These are phyloP conservation scores for Myxocyprinus asiaticus DNA, from an alignment of 2,113 vertebrate genomes.

Conservation along the genomic window DNA sequence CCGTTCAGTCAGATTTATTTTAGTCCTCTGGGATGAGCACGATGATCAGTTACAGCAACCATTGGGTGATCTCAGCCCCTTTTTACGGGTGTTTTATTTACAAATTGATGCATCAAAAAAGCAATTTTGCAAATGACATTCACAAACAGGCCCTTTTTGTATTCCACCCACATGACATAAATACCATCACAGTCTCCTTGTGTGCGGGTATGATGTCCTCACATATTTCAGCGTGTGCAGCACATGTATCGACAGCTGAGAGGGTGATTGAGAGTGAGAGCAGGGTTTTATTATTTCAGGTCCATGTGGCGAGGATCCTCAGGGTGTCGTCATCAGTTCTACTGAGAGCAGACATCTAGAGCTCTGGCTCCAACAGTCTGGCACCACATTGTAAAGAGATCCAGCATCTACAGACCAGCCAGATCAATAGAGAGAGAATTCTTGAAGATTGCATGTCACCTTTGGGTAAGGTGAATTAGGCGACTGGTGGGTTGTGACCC, in stretches of 20 bases:
- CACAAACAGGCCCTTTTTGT: slow-evolving; percentile 42
- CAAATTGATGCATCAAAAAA: slow-evolving; percentile 42
- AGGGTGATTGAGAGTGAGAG: slow-evolving; percentile 31
- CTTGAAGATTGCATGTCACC: slow-evolving; percentile 60
- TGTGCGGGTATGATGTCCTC: slow-evolving; percentile 37
- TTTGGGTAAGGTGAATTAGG: slow-evolving; percentile 22
- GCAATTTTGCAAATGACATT: slow-evolving; percentile 41
- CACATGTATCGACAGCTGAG: slow-evolving; percentile 38
- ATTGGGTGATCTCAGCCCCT: slow-evolving; percentile 33
- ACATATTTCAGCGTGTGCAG: slow-evolving; percentile 29
- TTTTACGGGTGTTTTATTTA: slow-evolving; percentile 28
- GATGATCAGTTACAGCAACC: slow-evolving; percentile 28
- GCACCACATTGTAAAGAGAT: slow-evolving; percentile 74
- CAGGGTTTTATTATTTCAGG: slow-evolving; percentile 66
- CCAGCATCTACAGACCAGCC: slow-evolving; percentile 67
- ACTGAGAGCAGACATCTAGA: slow-evolving; percentile 53
- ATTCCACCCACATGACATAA: slow-evolving; percentile 36
- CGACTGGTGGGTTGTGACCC: too few relatives aligned
- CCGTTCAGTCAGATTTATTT: slow-evolving; percentile 27
- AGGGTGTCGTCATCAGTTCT: slow-evolving; percentile 44
- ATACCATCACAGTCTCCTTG: slow-evolving; percentile 24
- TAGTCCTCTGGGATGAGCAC: slow-evolving; percentile 17
- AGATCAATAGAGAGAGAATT: slow-evolving; percentile 62
- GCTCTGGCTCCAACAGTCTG: slow-evolving; percentile 70
- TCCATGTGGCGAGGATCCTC: slow-evolving; percentile 47